Evolutionary conservation across 2,888 invertebrate species (phyloP).

Genomic region (Achlya flavicornis): DNA sequence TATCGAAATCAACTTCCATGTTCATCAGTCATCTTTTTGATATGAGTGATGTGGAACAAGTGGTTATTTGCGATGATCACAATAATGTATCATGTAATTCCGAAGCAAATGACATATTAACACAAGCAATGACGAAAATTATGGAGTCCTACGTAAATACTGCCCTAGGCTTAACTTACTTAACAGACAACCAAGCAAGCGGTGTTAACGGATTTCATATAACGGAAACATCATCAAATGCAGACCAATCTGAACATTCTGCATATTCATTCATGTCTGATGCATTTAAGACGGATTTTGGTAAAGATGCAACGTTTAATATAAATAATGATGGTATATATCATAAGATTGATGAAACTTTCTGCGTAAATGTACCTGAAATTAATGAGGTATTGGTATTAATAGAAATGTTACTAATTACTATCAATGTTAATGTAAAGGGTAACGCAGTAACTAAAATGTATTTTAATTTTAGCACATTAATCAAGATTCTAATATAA

Average conservation of each 20-base stretch:
- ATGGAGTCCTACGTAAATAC: slow-evolving; percentile 57
- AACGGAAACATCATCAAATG: slow-evolving; percentile 30
- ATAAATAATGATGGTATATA: slow-evolving; percentile 40
- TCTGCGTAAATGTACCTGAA: background rate
- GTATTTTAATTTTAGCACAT: slow-evolving; percentile 26
- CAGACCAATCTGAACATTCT: slow-evolving; percentile 40
- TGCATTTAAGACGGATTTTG: slow-evolving; percentile 42
- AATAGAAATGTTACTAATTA: background rate
- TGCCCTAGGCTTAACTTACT: slow-evolving; percentile 44
- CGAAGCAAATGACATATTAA: slow-evolving; percentile 42
- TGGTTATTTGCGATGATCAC: slow-evolving; percentile 42
- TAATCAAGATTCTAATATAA: slow-evolving; percentile 17
- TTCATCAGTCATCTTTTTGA: slow-evolving; percentile 71
- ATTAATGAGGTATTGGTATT: slow-evolving; percentile 2
- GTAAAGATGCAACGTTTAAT: slow-evolving; percentile 49
- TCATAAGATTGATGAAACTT: slow-evolving; percentile 17
- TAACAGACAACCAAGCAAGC: slow-evolving; percentile 30
- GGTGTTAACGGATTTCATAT: slow-evolving; percentile 19
- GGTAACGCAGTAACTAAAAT: too few species aligned
- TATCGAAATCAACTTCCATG: slow-evolving; percentile 63
- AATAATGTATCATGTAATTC: slow-evolving; percentile 33
- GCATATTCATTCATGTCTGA: slow-evolving; percentile 61
- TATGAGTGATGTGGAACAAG: slow-evolving; percentile 67
- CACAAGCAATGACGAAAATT: slow-evolving; percentile 53
- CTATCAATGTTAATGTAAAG: background rate